Evolutionary conservation across 2,797 vertebrate genomes (phyloP), one percentile per base, ranked within the genome.

Genomic region (Melanotaenia maccullochi): DNA sequence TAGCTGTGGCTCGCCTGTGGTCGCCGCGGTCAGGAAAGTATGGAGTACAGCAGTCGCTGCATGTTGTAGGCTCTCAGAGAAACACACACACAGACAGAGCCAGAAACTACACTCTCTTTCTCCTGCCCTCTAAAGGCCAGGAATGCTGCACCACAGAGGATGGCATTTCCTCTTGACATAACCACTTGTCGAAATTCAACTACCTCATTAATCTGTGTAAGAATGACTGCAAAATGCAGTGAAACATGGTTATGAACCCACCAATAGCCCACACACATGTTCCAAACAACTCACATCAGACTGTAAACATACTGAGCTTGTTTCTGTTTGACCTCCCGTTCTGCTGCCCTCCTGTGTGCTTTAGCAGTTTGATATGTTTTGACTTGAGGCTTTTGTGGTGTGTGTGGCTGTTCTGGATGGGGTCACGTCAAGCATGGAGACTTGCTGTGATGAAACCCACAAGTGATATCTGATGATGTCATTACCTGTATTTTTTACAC

Each of bases 1-100:
- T 89, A 87, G 89, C 88, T 92, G 90, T 85, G 90, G 92, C 86
- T 85, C 65, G 87, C 88, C 89, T 92, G 91, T 89, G 92, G 92
- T 93, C 89, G 82, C 67, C 42, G 89, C 66, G 89, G 91, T 91
- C 83, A 85, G 86, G 83, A 74, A 82, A 92, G 71, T 86, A 83
- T 76, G 86, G 85, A 85, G 83, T 16, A 9, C 78, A 84, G 83
- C 83, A 90, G 85, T 87, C 87, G 86, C 85, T 86, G 86, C 69
- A 89, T 90, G 86, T 89, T 90, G 91, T 52, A 87, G 76, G 71
- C 81, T 86, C 73, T 82, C 54, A 69, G 67, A 81, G 85, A 86
- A 78, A 24, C 24, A 61, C 12, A n/a, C 75, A 75, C 67, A 70
- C 22, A 54, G 11, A 28, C 24, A 54, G 22, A 35, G 76, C 55